These are phyloP conservation scores for Dromococcyx pavoninus DNA, from an alignment of 2,797 vertebrate genomes.

Conservation along the genomic window DNA sequence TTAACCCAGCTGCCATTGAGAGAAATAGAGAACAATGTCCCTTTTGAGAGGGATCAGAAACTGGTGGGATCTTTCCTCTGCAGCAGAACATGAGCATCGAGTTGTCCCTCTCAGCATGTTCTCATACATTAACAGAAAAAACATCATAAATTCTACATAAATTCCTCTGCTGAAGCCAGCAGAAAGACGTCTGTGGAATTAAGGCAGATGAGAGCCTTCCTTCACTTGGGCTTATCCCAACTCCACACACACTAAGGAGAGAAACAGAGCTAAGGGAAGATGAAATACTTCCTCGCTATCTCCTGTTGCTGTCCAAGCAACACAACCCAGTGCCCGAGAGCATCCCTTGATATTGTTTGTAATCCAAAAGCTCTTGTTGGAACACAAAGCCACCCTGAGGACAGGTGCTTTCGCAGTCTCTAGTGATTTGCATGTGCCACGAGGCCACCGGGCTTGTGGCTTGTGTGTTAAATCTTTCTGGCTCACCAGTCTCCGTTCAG, in stretches of 20 bases:
- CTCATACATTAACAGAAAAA: conserved; percentile 43
- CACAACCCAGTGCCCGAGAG: background rate
- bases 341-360: background rate
- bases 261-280: conserved; percentile 54
- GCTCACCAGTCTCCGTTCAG: conserved; percentile 23
- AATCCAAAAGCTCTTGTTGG: background rate
- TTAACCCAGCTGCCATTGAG: background rate
- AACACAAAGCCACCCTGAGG: background rate
- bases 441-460: conserved; percentile 45
- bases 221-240: conserved; percentile 34
- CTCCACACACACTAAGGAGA: conserved; percentile 47
- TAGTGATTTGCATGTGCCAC: conserved; percentile 2
- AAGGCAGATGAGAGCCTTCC: conserved; percentile 58
- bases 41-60: background rate
- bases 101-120: background rate
- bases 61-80: background rate
- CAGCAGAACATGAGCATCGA: background rate
- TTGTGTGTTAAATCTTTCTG: conserved; percentile 52
- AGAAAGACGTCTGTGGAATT: conserved; percentile 28
- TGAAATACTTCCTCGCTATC: conserved; percentile 61
- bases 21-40: background rate
- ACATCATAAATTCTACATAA: conserved; percentile 48
- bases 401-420: background rate
- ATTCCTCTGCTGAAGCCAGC: conserved; percentile 58
- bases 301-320: conserved; percentile 11